Evolutionary conservation across 1,140 invertebrate species (phyloP).

Genomic region (Grapholita molesta): DNA sequence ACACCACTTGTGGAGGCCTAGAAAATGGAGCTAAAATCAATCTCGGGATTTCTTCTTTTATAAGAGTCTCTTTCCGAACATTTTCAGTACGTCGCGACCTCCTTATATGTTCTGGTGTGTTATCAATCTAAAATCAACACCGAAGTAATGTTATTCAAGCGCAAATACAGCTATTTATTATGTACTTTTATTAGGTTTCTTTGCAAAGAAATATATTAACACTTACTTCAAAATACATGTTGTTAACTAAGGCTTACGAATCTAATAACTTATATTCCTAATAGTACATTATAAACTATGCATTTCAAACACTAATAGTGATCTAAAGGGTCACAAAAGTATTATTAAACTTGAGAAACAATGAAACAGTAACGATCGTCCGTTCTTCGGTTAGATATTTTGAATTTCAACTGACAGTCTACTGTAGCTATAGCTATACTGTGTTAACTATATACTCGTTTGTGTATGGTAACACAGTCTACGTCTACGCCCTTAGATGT

Average conservation of each 20-base stretch:
- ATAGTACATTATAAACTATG: neutral
- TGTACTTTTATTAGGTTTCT: neutral
- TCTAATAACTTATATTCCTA: neutral
- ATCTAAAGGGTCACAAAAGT: neutral
- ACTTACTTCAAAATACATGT: conserved; percentile 58
- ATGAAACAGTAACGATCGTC: neutral
- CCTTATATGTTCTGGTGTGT: conserved; percentile 67
- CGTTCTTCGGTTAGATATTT: neutral
- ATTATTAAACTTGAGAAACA: neutral
- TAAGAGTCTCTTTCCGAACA: conserved; percentile 38
- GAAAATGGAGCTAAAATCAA: conserved; percentile 81
- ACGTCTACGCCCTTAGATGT: neutral
- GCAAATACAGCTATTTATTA: conserved; percentile 11
- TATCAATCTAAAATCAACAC: conserved; percentile 63
- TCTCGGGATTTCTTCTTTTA: conserved; percentile 61
- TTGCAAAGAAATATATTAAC: conserved; percentile 15
- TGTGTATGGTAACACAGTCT: neutral
- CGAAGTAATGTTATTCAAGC: neutral
- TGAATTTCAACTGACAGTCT: neutral
- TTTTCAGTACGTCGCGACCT: conserved; percentile 37
- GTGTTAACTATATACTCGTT: neutral
- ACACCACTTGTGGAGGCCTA: conserved; percentile 79
- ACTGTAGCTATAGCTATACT: too few relatives aligned
- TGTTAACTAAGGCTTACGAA: neutral
- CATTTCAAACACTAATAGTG: neutral